These are phyloP conservation scores for Chloropsis cyanopogon DNA, from an alignment of 2,113 vertebrate species.

Conservation along the genomic window DNA sequence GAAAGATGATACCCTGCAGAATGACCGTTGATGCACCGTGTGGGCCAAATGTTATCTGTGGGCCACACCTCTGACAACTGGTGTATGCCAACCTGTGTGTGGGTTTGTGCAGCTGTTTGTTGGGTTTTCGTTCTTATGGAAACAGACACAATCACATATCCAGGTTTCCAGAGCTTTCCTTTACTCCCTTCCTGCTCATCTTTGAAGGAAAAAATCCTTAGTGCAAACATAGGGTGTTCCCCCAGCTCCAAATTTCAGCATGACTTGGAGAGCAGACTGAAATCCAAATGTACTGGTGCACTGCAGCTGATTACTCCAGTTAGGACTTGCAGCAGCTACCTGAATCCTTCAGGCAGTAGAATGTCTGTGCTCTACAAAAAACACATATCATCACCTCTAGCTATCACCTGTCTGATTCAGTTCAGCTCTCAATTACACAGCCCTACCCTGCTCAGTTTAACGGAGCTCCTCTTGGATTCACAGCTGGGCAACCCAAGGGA, in stretches of 20 bases:
- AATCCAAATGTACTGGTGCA: background rate
- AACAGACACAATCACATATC: background rate
- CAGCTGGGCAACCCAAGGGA: background rate
- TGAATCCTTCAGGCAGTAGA: background rate
- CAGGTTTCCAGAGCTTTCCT: background rate
- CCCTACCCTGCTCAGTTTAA: background rate
- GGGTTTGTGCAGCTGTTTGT: background rate
- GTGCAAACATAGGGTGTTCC: background rate
- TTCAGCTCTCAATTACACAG: background rate
- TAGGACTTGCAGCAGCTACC: background rate
- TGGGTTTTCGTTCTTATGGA: background rate
- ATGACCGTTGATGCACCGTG: fast-evolving
- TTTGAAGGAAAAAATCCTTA: background rate
- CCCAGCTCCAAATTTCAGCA: background rate
- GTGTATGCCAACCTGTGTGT: background rate
- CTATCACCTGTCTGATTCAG: background rate
- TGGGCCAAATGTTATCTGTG: background rate
- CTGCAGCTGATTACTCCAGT: background rate
- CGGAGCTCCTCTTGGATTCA: background rate
- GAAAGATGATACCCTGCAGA: background rate
- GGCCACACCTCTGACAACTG: background rate
- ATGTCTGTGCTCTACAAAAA: background rate
- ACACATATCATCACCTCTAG: background rate
- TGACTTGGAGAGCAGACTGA: background rate
- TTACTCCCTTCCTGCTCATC: background rate